Evolutionary conservation across 2,113 vertebrate species (phyloP).

Genomic region (Odobenus rosmarus): DNA sequence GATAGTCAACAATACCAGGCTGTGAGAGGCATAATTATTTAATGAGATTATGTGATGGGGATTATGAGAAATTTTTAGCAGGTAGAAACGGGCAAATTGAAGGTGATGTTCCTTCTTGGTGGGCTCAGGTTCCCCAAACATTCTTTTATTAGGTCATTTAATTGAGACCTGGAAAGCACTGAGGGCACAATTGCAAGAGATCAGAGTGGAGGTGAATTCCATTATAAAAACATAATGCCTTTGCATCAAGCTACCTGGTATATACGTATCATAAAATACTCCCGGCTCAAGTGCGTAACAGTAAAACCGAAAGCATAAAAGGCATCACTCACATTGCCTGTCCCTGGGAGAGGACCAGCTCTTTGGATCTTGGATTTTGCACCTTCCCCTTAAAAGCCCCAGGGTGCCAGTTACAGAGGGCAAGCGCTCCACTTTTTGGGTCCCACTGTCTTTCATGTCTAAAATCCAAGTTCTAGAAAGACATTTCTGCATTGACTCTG

Average conservation of each 20-base stretch:
- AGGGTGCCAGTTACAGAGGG: not conserved
- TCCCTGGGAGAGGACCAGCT: not conserved
- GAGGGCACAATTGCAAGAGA: not conserved
- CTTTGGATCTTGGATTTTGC: not conserved
- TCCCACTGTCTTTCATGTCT: not conserved
- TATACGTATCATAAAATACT: not conserved
- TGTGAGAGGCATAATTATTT: constrained; percentile 49
- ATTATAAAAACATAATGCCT: not conserved
- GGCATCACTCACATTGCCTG: not conserved
- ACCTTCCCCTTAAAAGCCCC: not conserved
- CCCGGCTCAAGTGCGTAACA: not conserved
- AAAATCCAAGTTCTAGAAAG: not conserved
- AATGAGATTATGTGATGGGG: not conserved
- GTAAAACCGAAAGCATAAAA: not conserved
- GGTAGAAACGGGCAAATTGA: not conserved
- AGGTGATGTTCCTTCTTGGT: not conserved
- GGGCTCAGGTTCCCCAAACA: not conserved
- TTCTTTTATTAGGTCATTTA: not conserved
- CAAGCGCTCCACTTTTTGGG: not conserved
- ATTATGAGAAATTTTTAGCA: not conserved
- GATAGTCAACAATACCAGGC: not conserved
- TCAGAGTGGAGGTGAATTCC: not conserved
- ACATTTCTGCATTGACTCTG: not conserved
- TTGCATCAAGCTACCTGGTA: not conserved
- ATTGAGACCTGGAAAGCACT: not conserved